Base-by-base conservation (phyloP, 30 jellyfish, hydroid and myxozoan genomes). In the Turritopsis rubra region DNA sequence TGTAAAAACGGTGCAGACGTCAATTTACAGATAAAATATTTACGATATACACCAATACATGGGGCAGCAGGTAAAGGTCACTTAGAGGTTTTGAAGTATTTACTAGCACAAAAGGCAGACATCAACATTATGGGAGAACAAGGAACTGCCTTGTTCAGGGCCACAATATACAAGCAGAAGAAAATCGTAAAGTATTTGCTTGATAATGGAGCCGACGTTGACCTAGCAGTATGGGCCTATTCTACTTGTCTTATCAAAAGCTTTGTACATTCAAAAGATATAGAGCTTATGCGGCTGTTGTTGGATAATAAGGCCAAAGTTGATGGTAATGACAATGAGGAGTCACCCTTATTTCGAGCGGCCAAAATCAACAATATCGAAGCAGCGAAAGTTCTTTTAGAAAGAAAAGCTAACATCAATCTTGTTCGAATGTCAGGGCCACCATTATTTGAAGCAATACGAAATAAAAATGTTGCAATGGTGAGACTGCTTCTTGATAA, bases 251-350 rank as follows among this genome's bases (percentile, higher is more conserved):
- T 74, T 9, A 20, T 21, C 65, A 74, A 30, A 29, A 74, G 82
- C 24, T 41, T 41, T 41, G 65, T 74, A 8, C 54, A 26, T n/a
- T 22, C 24, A 21, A 29, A 74, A 24, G 54, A 74, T n/a, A 74
- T 23, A 74, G 65, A 1, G 16, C 28, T 74, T 19, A 74, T 29
- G 82, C 16, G 17, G 52, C 16, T 74, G 28, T 16, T 74, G n/a
- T 17, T 74, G 26, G 82, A 74, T 30, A n/a, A 26, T 74, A 29
- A 74, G 24, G 82, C 82, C 24, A 52, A 74, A n/a, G 65, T 74
- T n/a, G 41, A 74, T 52, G 65, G 28, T 8, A 23, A 68, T n/a
- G 30, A 27, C 30, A 23, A 0, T 17, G 28, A 23, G 0, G 77
- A 68, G 28, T n/a, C 77, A 19, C 31, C 77, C 19, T 27, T 68